Evolutionary conservation across 2,113 vertebrate species (phyloP).

Genomic region (Lichenostomus cassidix): DNA sequence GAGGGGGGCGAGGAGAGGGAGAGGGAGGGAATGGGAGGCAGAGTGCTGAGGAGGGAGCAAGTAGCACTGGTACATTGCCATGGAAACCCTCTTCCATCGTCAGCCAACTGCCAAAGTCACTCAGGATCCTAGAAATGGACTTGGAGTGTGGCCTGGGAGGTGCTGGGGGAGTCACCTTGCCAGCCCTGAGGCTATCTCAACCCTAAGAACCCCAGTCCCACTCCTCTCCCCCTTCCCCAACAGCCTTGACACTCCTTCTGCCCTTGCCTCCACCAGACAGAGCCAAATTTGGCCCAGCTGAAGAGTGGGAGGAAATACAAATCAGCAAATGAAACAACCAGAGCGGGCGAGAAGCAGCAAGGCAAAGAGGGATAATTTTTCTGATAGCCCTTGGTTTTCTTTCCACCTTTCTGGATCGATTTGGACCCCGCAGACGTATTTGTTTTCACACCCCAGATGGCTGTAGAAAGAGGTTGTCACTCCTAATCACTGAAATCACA

Average conservation of each 20-base stretch:
- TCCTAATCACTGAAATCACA: constrained; percentile 27
- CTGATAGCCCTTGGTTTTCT: neutral
- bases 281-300: constrained; percentile 31
- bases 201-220: accelerated
- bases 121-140: constrained; percentile 64
- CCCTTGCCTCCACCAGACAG: neutral
- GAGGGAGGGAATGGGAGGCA: constrained; percentile 59
- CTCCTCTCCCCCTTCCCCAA: neutral
- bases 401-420: constrained; percentile 25
- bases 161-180: neutral
- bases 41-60: constrained; percentile 16
- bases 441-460: constrained; percentile 62
- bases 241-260: neutral
- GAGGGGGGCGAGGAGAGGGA: neutral
- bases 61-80: constrained; percentile 65
- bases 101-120: constrained; percentile 72
- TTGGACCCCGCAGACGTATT: neutral
- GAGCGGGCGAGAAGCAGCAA: accelerated
- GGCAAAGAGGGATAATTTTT: neutral
- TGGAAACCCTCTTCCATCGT: constrained; percentile 70
- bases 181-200: neutral
- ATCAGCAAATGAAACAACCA: neutral
- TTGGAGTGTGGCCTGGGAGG: neutral
- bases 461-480: constrained; percentile 10
- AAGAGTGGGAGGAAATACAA: neutral